These are phyloP conservation scores for Cephus pygmeus DNA, from an alignment of 2,888 invertebrate species.

Conservation along the genomic window DNA sequence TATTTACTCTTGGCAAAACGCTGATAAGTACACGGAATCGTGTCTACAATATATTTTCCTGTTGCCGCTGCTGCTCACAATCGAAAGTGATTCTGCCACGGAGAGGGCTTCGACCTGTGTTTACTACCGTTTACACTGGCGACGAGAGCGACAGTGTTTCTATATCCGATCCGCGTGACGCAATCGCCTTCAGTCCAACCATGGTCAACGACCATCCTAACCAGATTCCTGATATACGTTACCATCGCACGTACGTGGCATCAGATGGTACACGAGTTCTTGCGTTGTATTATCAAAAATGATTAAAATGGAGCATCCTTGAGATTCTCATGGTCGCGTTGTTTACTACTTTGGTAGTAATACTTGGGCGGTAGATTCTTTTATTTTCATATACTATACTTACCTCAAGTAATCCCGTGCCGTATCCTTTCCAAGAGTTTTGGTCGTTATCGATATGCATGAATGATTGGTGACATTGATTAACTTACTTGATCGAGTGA, in stretches of 20 bases:
- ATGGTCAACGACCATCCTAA: constrained; percentile 27
- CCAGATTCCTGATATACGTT: neutral
- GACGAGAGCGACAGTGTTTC: constrained; percentile 51
- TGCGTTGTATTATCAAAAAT: neutral
- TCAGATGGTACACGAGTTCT: neutral
- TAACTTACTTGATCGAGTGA: neutral
- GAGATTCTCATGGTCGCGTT: neutral
- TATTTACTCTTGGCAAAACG: neutral
- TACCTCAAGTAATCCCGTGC: neutral
- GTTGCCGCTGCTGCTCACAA: constrained; percentile 11
- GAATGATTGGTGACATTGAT: neutral
- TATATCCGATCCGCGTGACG: constrained; percentile 49
- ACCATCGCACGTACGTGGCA: neutral
- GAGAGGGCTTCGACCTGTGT: constrained; percentile 50
- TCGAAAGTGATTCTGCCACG: constrained; percentile 26
- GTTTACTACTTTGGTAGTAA: neutral
- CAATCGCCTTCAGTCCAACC: constrained; percentile 42
- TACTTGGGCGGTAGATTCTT: neutral
- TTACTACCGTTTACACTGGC: constrained; percentile 35
- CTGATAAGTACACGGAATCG: neutral
- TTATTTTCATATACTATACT: neutral
- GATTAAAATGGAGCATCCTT: constrained; percentile 2
- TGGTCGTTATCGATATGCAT: neutral
- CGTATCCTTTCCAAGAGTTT: neutral
- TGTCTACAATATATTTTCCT: neutral